Conservation (phyloP, 1,140 invertebrate genomes). For the Hyphantria cunea region DNA sequence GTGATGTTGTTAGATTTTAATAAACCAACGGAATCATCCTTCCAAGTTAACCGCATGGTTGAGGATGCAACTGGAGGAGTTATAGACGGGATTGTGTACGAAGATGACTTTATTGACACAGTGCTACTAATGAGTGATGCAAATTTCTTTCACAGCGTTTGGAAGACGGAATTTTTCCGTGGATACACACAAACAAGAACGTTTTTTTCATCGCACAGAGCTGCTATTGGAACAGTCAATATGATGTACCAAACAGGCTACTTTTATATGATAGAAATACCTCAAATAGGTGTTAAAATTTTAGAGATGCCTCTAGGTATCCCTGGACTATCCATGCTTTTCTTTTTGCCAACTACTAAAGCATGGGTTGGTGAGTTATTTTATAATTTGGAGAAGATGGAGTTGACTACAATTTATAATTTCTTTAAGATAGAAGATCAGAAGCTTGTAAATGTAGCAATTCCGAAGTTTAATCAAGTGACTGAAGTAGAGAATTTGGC, state of each 20-base stretch:
- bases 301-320: slow-evolving; percentile 86
- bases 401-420: slow-evolving; percentile 77
- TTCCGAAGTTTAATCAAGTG: slow-evolving; percentile 86
- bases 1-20: slow-evolving; percentile 50
- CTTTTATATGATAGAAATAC: slow-evolving; percentile 62
- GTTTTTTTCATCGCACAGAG: slow-evolving; percentile 67
- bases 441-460: slow-evolving; percentile 79
- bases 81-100: slow-evolving; percentile 42
- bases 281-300: slow-evolving; percentile 79
- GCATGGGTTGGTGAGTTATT: slow-evolving; percentile 55
- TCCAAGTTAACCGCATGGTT: slow-evolving; percentile 45
- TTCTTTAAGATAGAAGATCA: slow-evolving; percentile 62
- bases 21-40: slow-evolving; percentile 37
- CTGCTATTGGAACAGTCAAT: slow-evolving; percentile 63
- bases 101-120: slow-evolving; percentile 78
- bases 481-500: slow-evolving; percentile 82
- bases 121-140: slow-evolving; percentile 85
- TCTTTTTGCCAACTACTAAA: slow-evolving; percentile 82
- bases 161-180: slow-evolving; percentile 85
- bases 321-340: slow-evolving; percentile 83
- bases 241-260: slow-evolving; percentile 76
- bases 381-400: slow-evolving; percentile 73
- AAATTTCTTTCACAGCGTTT: slow-evolving; percentile 88
- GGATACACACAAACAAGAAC: slow-evolving; percentile 73
- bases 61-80: slow-evolving; percentile 41